Evolutionary conservation across 2,797 vertebrate species (phyloP).

Genomic region (Neoniphon sammara): DNA sequence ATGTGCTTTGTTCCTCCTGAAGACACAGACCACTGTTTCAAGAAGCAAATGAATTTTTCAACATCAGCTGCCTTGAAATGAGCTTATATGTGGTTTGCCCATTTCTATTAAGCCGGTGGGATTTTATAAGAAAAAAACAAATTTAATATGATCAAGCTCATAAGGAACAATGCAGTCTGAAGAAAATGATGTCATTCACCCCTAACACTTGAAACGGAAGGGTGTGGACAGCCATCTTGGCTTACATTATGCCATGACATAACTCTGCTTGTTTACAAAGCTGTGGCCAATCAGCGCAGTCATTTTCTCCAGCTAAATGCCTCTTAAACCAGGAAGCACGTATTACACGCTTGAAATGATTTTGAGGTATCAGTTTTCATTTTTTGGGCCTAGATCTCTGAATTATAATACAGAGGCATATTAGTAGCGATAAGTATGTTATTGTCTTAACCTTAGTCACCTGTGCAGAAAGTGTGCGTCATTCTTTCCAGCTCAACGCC

Average conservation of each 20-base stretch:
- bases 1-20: not conserved
- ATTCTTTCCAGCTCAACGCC: not conserved
- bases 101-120: not conserved
- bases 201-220: slow-evolving; percentile 46
- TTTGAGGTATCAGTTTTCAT: slow-evolving; percentile 13
- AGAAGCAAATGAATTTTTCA: not conserved
- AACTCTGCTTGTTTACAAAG: slow-evolving; percentile 51
- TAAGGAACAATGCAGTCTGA: slow-evolving; percentile 28
- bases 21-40: not conserved
- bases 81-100: too few relatives aligned
- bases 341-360: not conserved
- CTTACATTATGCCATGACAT: slow-evolving; percentile 53
- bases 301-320: slow-evolving; percentile 49
- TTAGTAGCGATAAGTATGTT: not conserved
- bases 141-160: slow-evolving; percentile 12
- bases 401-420: not conserved
- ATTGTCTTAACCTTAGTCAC: not conserved
- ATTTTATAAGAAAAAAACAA: slow-evolving; percentile 8
- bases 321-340: slow-evolving; percentile 35
- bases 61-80: not conserved
- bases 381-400: slow-evolving; percentile 1
- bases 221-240: slow-evolving; percentile 55
- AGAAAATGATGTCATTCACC: slow-evolving; percentile 46
- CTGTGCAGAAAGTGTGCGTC: not conserved
- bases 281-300: slow-evolving; percentile 43